phyloP scores from a whole-genome alignment of 1,140 invertebrate genomes.

The Sitobion miscanthi region DNA sequence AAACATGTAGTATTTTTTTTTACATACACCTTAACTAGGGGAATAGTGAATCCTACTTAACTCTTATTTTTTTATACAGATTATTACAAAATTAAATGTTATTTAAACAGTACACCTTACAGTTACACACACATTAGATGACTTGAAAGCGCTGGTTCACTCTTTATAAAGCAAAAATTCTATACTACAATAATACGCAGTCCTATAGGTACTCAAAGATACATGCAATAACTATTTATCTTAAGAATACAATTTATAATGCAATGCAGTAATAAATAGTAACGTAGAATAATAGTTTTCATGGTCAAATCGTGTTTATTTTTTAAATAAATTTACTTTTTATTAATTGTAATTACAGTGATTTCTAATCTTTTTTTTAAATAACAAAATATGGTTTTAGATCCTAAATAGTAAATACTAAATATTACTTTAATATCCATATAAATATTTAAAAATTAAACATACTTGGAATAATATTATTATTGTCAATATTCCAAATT shows the following conservation, averaged over 20 bases:
- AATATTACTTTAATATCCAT: not conserved
- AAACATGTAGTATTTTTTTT: not conserved
- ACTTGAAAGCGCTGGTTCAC: too few species aligned
- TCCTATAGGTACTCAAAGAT: too few species aligned
- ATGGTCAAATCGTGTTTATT: not conserved
- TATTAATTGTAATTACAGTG: not conserved
- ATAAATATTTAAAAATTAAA: not conserved
- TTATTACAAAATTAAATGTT: not conserved
- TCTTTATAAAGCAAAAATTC: too few species aligned
- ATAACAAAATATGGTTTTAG: not conserved
- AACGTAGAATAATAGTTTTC: not conserved
- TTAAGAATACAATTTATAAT: not conserved
- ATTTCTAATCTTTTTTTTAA: not conserved
- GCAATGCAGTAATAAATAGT: not conserved
- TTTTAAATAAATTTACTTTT: not conserved
- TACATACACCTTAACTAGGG: not conserved
- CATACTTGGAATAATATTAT: too few species aligned
- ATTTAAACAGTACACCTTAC: not conserved
- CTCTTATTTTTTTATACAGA: not conserved
- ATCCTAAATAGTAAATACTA: not conserved
- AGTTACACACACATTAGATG: not conserved
- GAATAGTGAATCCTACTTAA: not conserved
- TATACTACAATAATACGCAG: too few species aligned
- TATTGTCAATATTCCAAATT: not conserved
- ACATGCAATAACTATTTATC: too few species aligned